Conservation (phyloP, 2,888 invertebrate species). For the Poecilus cupreus region DNA sequence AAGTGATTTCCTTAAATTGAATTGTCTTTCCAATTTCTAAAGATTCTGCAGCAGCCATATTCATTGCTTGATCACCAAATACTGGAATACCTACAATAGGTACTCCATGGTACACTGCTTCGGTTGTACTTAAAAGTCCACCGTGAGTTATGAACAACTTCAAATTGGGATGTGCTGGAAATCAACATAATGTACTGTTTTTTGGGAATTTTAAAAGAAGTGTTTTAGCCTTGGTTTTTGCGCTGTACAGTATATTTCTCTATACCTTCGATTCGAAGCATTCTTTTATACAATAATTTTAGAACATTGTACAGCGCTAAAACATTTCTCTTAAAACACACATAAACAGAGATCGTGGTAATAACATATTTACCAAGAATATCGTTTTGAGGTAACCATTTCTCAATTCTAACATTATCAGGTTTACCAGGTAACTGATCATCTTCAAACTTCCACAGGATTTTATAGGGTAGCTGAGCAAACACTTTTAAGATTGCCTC, state of each 20-base stretch:
- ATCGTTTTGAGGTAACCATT: slow-evolving; percentile 73
- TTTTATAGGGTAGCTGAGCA: slow-evolving; percentile 64
- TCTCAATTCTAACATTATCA: slow-evolving; percentile 70
- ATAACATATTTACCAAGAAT: slow-evolving; percentile 35
- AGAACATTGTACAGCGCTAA: too few relatives aligned
- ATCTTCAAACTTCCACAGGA: slow-evolving; percentile 75
- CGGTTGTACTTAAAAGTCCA: slow-evolving; percentile 76
- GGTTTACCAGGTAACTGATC: slow-evolving; percentile 69
- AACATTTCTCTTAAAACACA: neutral
- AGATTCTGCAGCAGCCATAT: slow-evolving; percentile 71
- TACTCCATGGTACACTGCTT: slow-evolving; percentile 74
- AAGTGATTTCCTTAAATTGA: slow-evolving; percentile 4
- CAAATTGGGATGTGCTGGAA: slow-evolving; percentile 74
- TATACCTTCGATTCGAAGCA: too few relatives aligned
- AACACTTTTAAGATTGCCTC: neutral
- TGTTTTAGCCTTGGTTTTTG: too few relatives aligned
- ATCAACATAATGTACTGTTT: too few relatives aligned
- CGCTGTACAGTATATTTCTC: too few relatives aligned
- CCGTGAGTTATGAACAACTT: slow-evolving; percentile 77
- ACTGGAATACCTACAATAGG: slow-evolving; percentile 75
- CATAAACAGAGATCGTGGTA: neutral
- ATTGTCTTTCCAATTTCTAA: slow-evolving; percentile 62
- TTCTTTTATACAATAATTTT: too few relatives aligned
- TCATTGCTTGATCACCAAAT: slow-evolving; percentile 73
- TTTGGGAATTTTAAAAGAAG: too few relatives aligned